Evolutionary conservation across 2,113 vertebrate genomes (phyloP).

Genomic region (Psilopogon haemacephalus): DNA sequence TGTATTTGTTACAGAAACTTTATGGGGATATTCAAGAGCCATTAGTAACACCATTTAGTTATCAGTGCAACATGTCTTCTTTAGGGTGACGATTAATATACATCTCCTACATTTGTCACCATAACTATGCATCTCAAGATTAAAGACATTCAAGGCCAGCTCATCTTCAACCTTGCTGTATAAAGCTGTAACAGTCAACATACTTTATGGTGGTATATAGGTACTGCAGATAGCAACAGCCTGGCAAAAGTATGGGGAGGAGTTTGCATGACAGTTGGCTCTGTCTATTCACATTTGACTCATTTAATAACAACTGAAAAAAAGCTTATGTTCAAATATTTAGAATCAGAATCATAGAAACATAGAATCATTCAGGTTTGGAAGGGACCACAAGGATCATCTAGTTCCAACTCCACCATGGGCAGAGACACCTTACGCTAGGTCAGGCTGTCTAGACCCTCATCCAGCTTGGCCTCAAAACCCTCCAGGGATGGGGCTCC

Average conservation of each 20-base stretch:
- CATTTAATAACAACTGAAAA: slow-evolving; percentile 57
- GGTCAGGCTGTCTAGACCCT: too few species aligned
- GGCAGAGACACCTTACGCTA: too few species aligned
- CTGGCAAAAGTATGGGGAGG: slow-evolving; percentile 38
- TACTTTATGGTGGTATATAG: not conserved
- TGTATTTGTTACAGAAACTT: not conserved
- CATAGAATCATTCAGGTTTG: too few species aligned
- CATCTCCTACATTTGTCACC: not conserved
- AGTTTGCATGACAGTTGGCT: slow-evolving; percentile 41
- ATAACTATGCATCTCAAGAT: not conserved
- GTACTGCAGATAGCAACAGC: not conserved
- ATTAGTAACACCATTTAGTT: accelerated
- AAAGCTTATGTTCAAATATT: slow-evolving; percentile 55
- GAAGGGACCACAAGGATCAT: too few species aligned
- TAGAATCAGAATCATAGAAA: too few species aligned
- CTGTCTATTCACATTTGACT: slow-evolving; percentile 40
- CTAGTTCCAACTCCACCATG: too few species aligned
- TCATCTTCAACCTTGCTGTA: not conserved
- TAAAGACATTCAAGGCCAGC: not conserved
- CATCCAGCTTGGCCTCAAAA: too few species aligned
- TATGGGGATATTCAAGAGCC: not conserved
- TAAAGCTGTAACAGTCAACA: not conserved
- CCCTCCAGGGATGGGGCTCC: too few species aligned
- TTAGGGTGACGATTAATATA: not conserved
- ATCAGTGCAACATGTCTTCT: not conserved